These are phyloP conservation scores for Diorhabda elongata DNA, from an alignment of 1,140 invertebrate genomes.

Conservation along the genomic window DNA sequence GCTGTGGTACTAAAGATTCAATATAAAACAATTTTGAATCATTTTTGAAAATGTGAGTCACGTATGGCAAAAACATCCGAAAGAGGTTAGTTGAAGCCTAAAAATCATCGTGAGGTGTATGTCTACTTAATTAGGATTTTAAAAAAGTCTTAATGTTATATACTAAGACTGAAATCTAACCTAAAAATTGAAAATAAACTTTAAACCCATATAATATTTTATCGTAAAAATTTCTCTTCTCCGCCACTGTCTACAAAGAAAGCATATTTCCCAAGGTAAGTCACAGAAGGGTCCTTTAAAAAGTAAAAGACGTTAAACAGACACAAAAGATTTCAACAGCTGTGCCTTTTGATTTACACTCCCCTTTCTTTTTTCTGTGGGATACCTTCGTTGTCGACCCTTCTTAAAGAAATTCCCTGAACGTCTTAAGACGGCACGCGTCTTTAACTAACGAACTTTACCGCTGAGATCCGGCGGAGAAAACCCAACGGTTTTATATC, in stretches of 20 bases:
- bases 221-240: background rate
- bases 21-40: too few species aligned
- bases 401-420: slow-evolving; percentile 30
- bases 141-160: too few species aligned
- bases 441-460: slow-evolving; percentile 20
- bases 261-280: slow-evolving; percentile 25
- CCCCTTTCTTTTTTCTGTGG: slow-evolving; percentile 26
- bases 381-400: slow-evolving; percentile 25
- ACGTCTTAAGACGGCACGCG: slow-evolving; percentile 32
- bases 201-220: background rate
- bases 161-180: too few species aligned
- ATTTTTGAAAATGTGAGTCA: too few species aligned
- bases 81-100: too few species aligned
- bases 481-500: slow-evolving; percentile 17
- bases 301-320: slow-evolving; percentile 36
- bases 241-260: slow-evolving; percentile 3
- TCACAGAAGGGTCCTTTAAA: slow-evolving; percentile 28
- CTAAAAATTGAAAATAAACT: too few species aligned
- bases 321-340: slow-evolving; percentile 36
- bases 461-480: slow-evolving; percentile 8
- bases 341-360: slow-evolving; percentile 40
- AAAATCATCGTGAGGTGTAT: too few species aligned
- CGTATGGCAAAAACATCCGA: too few species aligned
- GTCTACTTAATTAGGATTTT: too few species aligned
- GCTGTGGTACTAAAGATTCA: too few species aligned